Evolutionary conservation across 2,797 vertebrate genomes (phyloP), one percentile per base, ranked within the genome.

Genomic region (Mormyrus hasselquistii): DNA sequence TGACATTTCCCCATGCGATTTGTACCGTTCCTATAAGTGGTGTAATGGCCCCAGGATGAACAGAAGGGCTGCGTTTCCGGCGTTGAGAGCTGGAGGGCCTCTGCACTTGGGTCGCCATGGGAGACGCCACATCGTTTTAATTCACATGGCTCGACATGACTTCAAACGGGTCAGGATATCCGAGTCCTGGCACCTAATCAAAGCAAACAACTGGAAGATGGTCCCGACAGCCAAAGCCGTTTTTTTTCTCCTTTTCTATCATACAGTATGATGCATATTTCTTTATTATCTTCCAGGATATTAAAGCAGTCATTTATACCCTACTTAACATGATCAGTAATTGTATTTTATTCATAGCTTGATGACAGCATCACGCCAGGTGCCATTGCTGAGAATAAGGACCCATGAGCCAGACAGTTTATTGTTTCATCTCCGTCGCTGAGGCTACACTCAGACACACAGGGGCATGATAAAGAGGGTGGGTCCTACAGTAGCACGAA

Each of bases 101-200:
- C 73, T 94, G 93, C 93, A 93, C 94, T 93, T 93, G 92, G 93
- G 94, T 94, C 94, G 94, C 93, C 95, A 65, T 85, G 91, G 90
- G 93, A 93, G 90, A 93, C 94, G 92, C 91, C 90, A 90, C 90
- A 93, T 94, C 93, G 93, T 94, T 96, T 95, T 93, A 84, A 95
- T 94, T 94, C 94, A 94, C 92, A 93, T 93, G 50, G 91, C 93
- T 92, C 94, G 89, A 92, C 92, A 94, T 94, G 92, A 93, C 91
- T 93, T 92, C 93, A 93, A 94, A 92, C 93, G 90, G 62, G 88
- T 65, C n/a, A 88, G 90, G 88, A 86, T 93, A 92, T 95, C 91
- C 92, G 92, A 93, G 93, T 90, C 83, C 94, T 95, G 94, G 94
- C 94, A 94, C 90, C 91, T 92, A 94, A 95, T 96, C 94, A 95